Percentiles rank a stretch among this genome's conserved stretches.
Evolutionary conservation across 2,797 vertebrate species (phyloP).

Genomic region (Tokudaia tokunoshimensis): DNA sequence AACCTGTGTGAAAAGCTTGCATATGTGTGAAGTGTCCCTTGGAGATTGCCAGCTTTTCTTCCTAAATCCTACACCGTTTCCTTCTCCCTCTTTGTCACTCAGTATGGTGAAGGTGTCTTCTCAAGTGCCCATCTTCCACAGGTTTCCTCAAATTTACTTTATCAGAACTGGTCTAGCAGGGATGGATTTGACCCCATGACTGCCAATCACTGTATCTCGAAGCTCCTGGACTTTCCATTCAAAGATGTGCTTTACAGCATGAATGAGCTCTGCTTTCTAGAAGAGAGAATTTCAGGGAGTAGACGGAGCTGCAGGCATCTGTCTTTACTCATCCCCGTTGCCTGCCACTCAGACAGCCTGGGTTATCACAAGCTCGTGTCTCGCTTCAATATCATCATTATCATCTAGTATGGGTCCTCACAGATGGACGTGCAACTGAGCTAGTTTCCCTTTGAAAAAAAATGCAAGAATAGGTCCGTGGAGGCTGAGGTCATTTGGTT

Average conservation of each 20-base stretch:
- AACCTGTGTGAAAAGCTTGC: background rate
- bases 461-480: background rate
- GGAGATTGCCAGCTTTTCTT: background rate
- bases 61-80: background rate
- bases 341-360: background rate
- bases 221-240: background rate
- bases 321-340: background rate
- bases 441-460: conserved; percentile 9
- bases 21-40: background rate
- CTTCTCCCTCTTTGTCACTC: background rate
- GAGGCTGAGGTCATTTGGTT: background rate
- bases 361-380: background rate
- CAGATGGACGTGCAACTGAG: background rate
- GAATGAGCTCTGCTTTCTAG: conserved; percentile 14
- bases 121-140: background rate
- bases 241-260: background rate
- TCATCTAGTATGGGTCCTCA: background rate
- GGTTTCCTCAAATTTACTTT: background rate
- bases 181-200: background rate
- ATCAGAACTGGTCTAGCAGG: background rate
- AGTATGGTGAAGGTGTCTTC: background rate
- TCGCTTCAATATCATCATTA: background rate
- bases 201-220: background rate
- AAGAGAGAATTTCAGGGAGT: background rate
- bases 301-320: background rate